Conservation (phyloP, 64 coral and sea anemone species). For the Orbicella faveolata region DNA sequence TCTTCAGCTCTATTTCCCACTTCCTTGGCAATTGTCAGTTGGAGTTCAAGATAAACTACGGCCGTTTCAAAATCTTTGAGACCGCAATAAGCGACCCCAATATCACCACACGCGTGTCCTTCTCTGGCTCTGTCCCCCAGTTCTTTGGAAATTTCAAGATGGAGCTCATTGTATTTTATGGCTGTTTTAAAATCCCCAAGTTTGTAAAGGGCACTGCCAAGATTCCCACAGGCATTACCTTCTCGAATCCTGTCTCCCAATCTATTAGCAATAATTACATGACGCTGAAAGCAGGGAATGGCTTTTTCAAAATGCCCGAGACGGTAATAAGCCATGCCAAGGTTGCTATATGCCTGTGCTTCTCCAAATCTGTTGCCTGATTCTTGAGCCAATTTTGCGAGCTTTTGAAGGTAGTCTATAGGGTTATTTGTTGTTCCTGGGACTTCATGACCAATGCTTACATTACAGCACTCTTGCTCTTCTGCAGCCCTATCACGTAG, state of each 20-base stretch:
- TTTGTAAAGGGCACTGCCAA: not conserved
- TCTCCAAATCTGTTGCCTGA: not conserved
- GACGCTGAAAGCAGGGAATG: not conserved
- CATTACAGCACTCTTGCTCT: no score
- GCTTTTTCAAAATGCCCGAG: not conserved
- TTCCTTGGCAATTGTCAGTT: not conserved
- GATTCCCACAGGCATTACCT: not conserved
- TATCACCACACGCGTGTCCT: not conserved
- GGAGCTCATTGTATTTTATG: not conserved
- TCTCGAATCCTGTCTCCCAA: not conserved
- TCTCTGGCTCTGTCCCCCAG: not conserved
- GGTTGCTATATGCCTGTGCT: not conserved
- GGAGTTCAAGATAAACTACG: not conserved
- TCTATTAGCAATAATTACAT: not conserved
- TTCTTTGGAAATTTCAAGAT: not conserved
- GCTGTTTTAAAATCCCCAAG: not conserved
- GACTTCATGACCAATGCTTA: not conserved
- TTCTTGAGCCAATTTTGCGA: not conserved
- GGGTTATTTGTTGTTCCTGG: not conserved
- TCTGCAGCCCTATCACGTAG: no score
- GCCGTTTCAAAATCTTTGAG: not conserved
- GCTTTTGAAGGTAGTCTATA: no score
- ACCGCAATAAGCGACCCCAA: not conserved
- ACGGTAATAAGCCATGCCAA: not conserved
- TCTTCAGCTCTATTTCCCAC: not conserved